Base-by-base conservation (phyloP, 2,797 vertebrate species). In the Epinephelus coioides region DNA sequence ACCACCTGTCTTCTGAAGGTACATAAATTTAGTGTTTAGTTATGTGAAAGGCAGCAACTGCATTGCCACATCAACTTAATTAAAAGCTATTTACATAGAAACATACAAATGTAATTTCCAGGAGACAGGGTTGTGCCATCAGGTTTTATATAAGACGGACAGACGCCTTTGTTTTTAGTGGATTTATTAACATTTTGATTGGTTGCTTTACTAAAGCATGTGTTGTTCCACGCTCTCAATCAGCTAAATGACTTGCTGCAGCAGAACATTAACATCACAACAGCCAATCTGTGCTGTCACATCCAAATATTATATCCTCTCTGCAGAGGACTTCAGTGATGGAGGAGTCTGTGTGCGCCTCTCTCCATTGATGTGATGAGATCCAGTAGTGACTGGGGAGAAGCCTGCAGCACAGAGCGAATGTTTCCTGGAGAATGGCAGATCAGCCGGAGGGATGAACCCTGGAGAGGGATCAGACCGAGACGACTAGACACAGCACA, bases 401-500 rank as follows among this genome's bases (percentile, higher is more conserved):
- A 82, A 68, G 72, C 60, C 53, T 55, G 67, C 68, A 64, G 59
- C 79, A 83, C 65, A 76, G 76, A 69, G 68, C 0, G 19, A 83
- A 77, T 62, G 47, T 74, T 81, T 82, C 73, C 60, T 66, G 54
- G 51, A 82, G 69, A 84, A 82, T 14, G 0, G 55, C 78, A 82
- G 79, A 84, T 88, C 67, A 78, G 77, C 83, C 27, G 4, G 60
- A 76, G 73, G 79, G 71, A 74, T 74, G 71, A 88, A 79, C 80
- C 85, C 79, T 65, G 72, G 84, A 84, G 84, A 84, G 49, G 64
- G 78, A 85, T 79, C 79, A 83, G 74, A 81, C 80, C 1, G 47
- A 79, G 73, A 83, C 14, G 15, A 73, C 70, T n/a, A 76, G 57
- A 78, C 61, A 69, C 76, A 76, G 78, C 30, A 68, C 61, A 46